Evolutionary conservation across 35 echinoderm and acorn worm genomes (phyloP), one percentile per base, ranked within the genome.

Genomic region (Eucidaris tribuloides): DNA sequence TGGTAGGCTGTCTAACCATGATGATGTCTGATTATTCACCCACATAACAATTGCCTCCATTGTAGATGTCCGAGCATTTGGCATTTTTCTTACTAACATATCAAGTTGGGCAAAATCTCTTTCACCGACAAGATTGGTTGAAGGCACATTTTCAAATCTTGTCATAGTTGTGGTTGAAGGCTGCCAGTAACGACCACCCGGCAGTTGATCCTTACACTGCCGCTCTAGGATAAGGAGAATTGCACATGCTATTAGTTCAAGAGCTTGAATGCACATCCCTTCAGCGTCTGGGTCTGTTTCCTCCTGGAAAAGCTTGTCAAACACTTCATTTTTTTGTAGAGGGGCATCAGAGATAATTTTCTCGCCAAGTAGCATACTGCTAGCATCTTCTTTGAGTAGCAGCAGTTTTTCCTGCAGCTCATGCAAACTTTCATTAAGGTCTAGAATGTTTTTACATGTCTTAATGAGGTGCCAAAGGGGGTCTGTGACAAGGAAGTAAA

Each of bases 21-120:
- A 27, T 39, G 70, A 31, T 7, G 85, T 87, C 6, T 48, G 42
- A 35, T 82, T 82, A 28, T 89, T 89, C 22, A 34, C 14, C 77
- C 77, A 90, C 88, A 90, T 90, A 18, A 90, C 78, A 2, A 90
- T 19, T 58, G 88, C 34, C 61, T 90, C 88, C 40, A 83, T 39
- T 15, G 46, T 44, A 2, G 30, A 78, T 7, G 39, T 45, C 24
- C 81, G 33, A 0, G 71, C 88, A 79, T 27, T 25, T 29, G 82
- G 88, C 46, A 79, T 91, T 39, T 77, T 24, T 19, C 88, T 31
- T 7, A 91, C 30, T 20, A 91, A 71, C 17, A 84, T 27, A 44
- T 91, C 88, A 7, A 91, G 55, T 28, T 76, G 62, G 28, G 80
- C 81, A 91, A 91, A 91, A 65, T 91, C 88, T 42, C 88, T 38